Evolutionary conservation across 2,113 vertebrate genomes (phyloP).

Genomic region (Pteruthius melanotis): DNA sequence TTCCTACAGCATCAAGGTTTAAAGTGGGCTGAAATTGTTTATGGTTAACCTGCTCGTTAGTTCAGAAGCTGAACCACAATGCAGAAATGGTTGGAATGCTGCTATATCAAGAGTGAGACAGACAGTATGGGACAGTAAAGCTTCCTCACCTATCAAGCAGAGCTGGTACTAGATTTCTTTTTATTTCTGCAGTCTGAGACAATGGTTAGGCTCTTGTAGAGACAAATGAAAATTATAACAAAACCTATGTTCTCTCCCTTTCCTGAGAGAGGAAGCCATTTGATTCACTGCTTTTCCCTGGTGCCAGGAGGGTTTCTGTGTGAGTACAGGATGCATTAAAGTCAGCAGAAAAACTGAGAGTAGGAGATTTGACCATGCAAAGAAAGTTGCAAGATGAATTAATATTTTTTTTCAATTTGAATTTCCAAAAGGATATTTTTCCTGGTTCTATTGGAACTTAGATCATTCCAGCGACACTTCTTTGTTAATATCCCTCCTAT

Average conservation of each 20-base stretch:
- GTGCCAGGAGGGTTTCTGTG: neutral
- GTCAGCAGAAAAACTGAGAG: neutral
- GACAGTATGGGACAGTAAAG: neutral
- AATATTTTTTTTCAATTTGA: neutral
- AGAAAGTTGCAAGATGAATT: neutral
- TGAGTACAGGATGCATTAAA: neutral
- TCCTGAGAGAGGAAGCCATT: neutral
- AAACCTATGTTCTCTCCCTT: neutral
- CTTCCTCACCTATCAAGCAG: neutral
- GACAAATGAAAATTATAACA: neutral
- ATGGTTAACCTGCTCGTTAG: slow-evolving; percentile 13
- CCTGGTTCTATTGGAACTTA: neutral
- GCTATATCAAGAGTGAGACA: neutral
- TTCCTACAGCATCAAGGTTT: slow-evolving; percentile 4
- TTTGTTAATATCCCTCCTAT: neutral
- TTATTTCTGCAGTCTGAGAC: neutral
- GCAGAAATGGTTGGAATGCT: neutral
- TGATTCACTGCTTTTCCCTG: neutral
- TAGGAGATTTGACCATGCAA: neutral
- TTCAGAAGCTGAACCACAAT: neutral
- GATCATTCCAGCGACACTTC: neutral
- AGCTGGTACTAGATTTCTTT: neutral
- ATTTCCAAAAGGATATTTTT: neutral
- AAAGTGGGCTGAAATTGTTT: slow-evolving; percentile 36
- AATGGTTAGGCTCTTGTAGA: neutral